phyloP scores from a whole-genome alignment of 1,140 invertebrate genomes.

The Drosophila lacteicornis region DNA sequence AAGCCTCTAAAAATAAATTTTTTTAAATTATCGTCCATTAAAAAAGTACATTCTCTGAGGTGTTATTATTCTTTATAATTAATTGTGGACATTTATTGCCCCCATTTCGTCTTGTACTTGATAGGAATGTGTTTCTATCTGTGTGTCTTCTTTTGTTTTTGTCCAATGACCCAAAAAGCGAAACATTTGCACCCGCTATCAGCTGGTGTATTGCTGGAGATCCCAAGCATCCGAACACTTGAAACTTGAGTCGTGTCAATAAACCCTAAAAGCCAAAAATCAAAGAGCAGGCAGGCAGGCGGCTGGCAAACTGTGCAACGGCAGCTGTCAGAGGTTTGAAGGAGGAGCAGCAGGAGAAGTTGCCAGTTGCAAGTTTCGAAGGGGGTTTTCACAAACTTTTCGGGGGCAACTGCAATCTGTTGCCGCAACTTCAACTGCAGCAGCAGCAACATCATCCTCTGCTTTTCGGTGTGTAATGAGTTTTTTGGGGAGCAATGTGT shows the following conservation, averaged over 20 bases:
- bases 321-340: conserved; percentile 60
- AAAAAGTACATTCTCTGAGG: background rate
- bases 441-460: conserved; percentile 1
- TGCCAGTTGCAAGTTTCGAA: conserved; percentile 12
- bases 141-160: conserved; percentile 1
- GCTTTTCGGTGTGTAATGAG: conserved; percentile 52
- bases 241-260: conserved; percentile 64
- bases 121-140: background rate
- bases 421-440: conserved; percentile 45
- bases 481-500: conserved; percentile 48
- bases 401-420: conserved; percentile 64
- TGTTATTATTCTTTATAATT: background rate
- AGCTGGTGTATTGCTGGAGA: conserved; percentile 6
- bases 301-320: conserved; percentile 17
- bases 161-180: conserved; percentile 30
- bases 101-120: background rate
- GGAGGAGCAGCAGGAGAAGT: conserved; percentile 14
- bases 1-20: background rate
- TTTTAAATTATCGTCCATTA: no score
- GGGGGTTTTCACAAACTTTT: conserved; percentile 55
- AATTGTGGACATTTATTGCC: background rate
- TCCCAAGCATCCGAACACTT: conserved; percentile 26
- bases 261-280: conserved; percentile 58
- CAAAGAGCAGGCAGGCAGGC: conserved; percentile 23
- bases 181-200: conserved; percentile 29